Conservation (phyloP, 2,113 vertebrate genomes). For the Arizona elegans region DNA sequence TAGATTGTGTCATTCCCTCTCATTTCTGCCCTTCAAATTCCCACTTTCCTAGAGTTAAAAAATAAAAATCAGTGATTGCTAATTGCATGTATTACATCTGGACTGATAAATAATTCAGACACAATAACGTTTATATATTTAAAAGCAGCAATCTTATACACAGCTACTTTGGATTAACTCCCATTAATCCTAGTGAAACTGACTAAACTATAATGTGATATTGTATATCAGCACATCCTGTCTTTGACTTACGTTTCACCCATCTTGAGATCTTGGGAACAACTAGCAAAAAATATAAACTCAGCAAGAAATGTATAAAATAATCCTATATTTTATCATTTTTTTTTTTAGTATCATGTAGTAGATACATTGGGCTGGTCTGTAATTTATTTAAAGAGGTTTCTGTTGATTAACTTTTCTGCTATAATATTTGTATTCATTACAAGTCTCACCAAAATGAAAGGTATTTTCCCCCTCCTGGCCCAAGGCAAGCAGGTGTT, state of each 20-base stretch:
- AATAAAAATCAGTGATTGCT: background rate
- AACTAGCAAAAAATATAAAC: background rate
- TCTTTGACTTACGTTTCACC: background rate
- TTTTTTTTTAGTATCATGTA: background rate
- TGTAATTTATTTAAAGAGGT: background rate
- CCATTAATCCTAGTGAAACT: background rate
- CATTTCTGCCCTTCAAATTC: background rate
- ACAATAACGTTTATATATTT: background rate
- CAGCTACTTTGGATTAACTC: background rate
- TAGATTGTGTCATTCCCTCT: too few relatives aligned
- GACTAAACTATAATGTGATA: background rate
- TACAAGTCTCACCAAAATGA: slow-evolving; percentile 33
- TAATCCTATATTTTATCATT: background rate
- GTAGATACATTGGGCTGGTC: background rate
- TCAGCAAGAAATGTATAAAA: background rate
- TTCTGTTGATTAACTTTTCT: slow-evolving; percentile 26
- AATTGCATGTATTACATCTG: background rate
- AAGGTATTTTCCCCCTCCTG: slow-evolving; percentile 35
- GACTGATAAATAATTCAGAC: background rate
- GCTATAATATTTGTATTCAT: slow-evolving; percentile 44
- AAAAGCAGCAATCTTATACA: background rate
- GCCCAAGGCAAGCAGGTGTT: slow-evolving; percentile 61
- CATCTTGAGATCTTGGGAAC: background rate
- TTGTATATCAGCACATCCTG: background rate
- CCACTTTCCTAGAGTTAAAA: background rate